Evolutionary conservation across 1,140 invertebrate genomes (phyloP).

Genomic region (Scaptomyza hsui): DNA sequence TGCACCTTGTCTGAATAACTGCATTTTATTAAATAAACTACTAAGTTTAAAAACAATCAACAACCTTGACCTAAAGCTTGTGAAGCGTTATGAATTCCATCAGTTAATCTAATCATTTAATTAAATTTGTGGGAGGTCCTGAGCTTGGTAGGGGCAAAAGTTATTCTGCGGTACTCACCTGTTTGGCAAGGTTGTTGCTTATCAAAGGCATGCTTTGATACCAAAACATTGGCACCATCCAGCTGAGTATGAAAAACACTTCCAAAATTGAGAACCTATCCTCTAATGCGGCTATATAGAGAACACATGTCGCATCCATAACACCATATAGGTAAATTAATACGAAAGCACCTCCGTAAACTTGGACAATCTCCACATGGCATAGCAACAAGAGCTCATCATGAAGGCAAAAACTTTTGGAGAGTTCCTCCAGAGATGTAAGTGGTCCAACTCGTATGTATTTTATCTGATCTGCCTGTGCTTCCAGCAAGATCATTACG

Average conservation of each 20-base stretch:
- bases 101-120: no score
- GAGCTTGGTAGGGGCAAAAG: no score
- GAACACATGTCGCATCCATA: constrained; percentile 5
- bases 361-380: background rate
- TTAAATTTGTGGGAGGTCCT: no score
- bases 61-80: no score
- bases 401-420: background rate
- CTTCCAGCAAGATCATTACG: background rate
- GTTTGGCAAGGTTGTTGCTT: no score
- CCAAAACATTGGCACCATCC: constrained; percentile 8
- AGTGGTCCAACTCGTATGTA: background rate
- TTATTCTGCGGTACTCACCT: no score
- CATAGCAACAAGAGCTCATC: constrained; percentile 32
- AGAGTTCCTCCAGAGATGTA: background rate
- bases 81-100: no score
- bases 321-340: constrained; percentile 2
- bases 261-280: background rate
- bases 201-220: constrained; percentile 13
- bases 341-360: constrained; percentile 16
- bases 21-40: no score
- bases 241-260: background rate
- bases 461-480: constrained; percentile 1
- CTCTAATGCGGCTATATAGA: constrained; percentile 5
- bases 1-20: no score
- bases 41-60: no score